Evolutionary conservation across 2,888 invertebrate species (phyloP).

Genomic region (Gnatocerus cornutus): DNA sequence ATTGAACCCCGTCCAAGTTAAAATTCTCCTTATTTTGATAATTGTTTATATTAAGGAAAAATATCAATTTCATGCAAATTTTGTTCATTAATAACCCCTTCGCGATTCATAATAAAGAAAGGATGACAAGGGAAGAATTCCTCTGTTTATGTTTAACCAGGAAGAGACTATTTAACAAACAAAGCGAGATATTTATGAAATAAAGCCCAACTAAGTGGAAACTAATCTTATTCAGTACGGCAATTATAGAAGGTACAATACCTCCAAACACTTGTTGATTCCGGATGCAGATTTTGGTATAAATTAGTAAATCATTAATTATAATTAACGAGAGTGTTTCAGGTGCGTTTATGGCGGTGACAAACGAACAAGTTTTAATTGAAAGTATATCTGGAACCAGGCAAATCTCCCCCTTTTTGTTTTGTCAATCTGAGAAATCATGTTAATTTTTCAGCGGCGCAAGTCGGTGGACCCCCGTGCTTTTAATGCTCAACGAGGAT

Average conservation of each 20-base stretch:
- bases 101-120: constrained; percentile 35
- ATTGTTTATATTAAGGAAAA: constrained; percentile 42
- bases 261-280: constrained; percentile 62
- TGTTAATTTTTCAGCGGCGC: constrained; percentile 41
- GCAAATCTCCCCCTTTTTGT: constrained; percentile 27
- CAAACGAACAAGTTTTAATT: constrained; percentile 4
- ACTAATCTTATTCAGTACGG: constrained; percentile 65
- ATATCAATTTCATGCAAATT: constrained; percentile 30
- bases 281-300: constrained; percentile 25
- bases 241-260: constrained; percentile 63
- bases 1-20: neutral
- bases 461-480: constrained; percentile 31
- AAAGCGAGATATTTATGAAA: constrained; percentile 63
- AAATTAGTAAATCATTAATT: constrained; percentile 39
- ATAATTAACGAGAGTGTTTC: constrained; percentile 24
- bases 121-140: constrained; percentile 32
- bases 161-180: constrained; percentile 54
- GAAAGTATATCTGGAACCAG: neutral
- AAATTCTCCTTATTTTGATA: constrained; percentile 29
- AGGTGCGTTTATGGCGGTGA: neutral
- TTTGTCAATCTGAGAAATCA: constrained; percentile 45
- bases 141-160: constrained; percentile 35
- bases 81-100: constrained; percentile 30
- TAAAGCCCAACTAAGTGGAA: constrained; percentile 64
- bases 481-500: constrained; percentile 32